Evolutionary conservation across 2,888 invertebrate genomes (phyloP), one percentile per base, ranked within the genome.

Genomic region (Yponomeuta sedellus): DNA sequence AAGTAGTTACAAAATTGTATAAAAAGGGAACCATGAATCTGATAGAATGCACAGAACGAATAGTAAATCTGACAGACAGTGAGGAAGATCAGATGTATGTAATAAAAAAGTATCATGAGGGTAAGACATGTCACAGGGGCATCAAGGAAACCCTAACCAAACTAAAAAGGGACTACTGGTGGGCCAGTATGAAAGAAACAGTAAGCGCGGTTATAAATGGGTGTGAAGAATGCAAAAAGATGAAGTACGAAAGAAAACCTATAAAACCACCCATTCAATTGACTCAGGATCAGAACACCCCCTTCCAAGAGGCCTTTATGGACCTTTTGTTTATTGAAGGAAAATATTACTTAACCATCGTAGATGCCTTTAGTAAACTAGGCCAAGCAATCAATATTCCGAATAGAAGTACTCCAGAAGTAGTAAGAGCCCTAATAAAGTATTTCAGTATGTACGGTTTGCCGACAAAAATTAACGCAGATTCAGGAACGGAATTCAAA

Each of bases 401-500:
- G 16, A 72, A 71, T 59, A 68, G 69, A 65, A 66, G 68, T 0
- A 74, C 74, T 8, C 71, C 72, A 0, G 73, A 74, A 71, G 69
- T 73, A n/a, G 67, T 73, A 8, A 68, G 68, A 67, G 71, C 74
- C 4, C 40, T 76, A 28, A 68, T 75, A 6, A 74, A 73, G 65
- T 74, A 72, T 57, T 74, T 74, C 34, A 71, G 70, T 10, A 64
- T 68, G 5, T 74, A 75, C 20, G 73, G 73, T 0, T 28, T 66
- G 8, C 73, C 73, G 0, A 52, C 20, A 4, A 74, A 68, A 69
- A 73, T 76, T 10, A 72, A 66, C 44, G 62, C 64, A 8, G 75
- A 77, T 34, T 69, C 75, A 0, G 75, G 74, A 0, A 58, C 72
- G 0, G 75, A 77, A 72, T 78, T 75, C 56, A 76, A 76, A 19